Base-by-base conservation (phyloP, 2,797 vertebrate genomes). In the Molossus alvarezi region DNA sequence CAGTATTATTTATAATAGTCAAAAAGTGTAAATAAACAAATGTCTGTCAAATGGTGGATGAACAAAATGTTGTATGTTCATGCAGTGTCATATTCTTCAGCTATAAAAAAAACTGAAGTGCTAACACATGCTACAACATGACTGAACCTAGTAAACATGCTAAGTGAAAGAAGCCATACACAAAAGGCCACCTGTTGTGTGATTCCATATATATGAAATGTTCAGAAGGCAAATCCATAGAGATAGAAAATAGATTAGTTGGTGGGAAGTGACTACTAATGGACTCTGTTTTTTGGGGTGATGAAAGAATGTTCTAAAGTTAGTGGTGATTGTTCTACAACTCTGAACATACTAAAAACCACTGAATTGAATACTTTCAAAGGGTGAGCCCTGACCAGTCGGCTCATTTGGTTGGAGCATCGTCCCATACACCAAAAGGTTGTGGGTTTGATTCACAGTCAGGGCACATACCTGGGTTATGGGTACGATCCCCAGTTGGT, bases 281-380 rank as follows among this genome's bases (percentile, higher is more conserved):
- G 25, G 29, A 29, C 20, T 71, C 45, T 87, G n/a, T 67, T 83
- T 88, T 76, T 29, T 17, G 27, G 27, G 12, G 53, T 77, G 21
- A 88, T 77, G 37, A 41, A 33, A 91, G 83, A 71, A 83, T 88
- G 10, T 88, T 58, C 69, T 83, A 88, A 87, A 88, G 83, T 65
- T 76, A 77, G 23, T 37, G 14, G n/a, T 71, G 71, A 64, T 77
- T 62, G 14, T 92, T 67, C 5, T 17, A 82, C 41, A 81, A 76
- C 58, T 91, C 58, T 91, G 48, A 91, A 60, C 65, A 75, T 41
- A 81, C 83, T 75, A 91, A 75, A 81, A 91, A 73, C 76, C 15
- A 76, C 41, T 91, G 76, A 81, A 82, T 87, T 91, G 67, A 75
- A 53, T 80, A 75, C 41, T 87, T 87, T 81, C 10, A 81, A 80